Conservation (phyloP, 2,113 vertebrate genomes). For the Ranitomeya variabilis region DNA sequence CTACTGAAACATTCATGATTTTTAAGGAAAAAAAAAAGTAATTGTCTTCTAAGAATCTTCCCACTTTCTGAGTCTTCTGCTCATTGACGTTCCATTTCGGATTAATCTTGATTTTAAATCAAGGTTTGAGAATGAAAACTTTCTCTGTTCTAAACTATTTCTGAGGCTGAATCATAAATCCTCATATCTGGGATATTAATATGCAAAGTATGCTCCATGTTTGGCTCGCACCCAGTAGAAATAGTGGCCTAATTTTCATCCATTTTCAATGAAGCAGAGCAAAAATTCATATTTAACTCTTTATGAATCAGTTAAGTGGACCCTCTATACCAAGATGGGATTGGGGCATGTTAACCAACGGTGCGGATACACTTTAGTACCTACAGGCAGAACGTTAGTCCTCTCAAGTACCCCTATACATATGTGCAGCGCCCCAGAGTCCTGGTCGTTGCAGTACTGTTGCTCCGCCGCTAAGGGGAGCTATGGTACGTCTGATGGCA, state of each 20-base stretch:
- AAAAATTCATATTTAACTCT: neutral
- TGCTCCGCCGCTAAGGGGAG: too few species aligned
- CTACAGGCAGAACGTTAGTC: too few species aligned
- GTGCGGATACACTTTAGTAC: too few species aligned
- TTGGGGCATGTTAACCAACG: neutral
- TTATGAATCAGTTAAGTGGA: neutral
- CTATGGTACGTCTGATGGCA: too few species aligned
- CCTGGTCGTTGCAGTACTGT: too few species aligned
- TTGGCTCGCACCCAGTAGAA: slow-evolving; percentile 67
- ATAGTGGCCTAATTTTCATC: slow-evolving; percentile 66
- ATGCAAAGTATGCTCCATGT: slow-evolving; percentile 62
- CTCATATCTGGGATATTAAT: slow-evolving; percentile 61
- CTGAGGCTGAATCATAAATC: slow-evolving; percentile 64
- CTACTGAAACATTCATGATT: slow-evolving; percentile 5
- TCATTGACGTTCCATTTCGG: slow-evolving; percentile 43
- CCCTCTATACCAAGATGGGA: neutral
- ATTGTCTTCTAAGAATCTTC: neutral
- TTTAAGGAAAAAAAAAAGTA: neutral
- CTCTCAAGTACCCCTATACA: too few species aligned
- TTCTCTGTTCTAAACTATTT: slow-evolving; percentile 49
- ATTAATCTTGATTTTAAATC: slow-evolving; percentile 59
- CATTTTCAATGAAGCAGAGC: slow-evolving; percentile 11
- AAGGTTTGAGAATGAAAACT: slow-evolving; percentile 51
- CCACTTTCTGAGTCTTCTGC: slow-evolving; percentile 41
- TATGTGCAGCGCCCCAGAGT: too few species aligned